Percentiles rank a stretch among this genome's conserved stretches.
phyloP scores from a whole-genome alignment of 2,888 invertebrate species.

The Caenorhabditis parvicauda region DNA sequence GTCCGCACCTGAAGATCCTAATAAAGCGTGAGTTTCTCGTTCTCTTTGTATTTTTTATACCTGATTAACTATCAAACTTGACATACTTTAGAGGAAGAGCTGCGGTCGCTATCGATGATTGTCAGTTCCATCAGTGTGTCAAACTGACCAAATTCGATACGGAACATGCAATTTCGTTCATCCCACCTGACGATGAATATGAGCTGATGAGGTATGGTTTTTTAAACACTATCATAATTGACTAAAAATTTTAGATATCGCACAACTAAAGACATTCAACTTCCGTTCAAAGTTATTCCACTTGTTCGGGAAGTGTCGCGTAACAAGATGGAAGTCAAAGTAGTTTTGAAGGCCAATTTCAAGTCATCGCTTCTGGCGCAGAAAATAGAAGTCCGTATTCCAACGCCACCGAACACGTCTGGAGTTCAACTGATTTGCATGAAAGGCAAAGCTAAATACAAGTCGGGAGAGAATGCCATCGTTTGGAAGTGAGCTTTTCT shows the following conservation, averaged over 20 bases:
- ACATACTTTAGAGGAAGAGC: conserved; percentile 73
- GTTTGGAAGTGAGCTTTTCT: conserved; percentile 79
- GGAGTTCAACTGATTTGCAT: conserved; percentile 97
- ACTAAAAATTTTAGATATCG: conserved; percentile 75
- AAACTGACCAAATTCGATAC: conserved; percentile 99
- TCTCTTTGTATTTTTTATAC: neutral
- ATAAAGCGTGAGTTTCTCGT: conserved; percentile 67
- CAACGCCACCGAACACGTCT: conserved; percentile 95
- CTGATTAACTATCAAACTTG: too few relatives aligned
- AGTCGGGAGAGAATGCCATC: conserved; percentile 98
- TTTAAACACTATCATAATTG: conserved; percentile 3
- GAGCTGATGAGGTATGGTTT: conserved; percentile 94
- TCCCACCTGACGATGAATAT: conserved; percentile 99
- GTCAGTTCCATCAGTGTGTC: conserved; percentile 99
- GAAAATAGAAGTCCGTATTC: conserved; percentile 96
- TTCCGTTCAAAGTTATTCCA: conserved; percentile 98
- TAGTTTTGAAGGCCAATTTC: conserved; percentile 94
- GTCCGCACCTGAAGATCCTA: conserved; percentile 73
- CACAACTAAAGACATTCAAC: conserved; percentile 97
- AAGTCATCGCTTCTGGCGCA: conserved; percentile 95
- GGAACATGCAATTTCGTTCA: conserved; percentile 99
- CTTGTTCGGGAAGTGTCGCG: conserved; percentile 95
- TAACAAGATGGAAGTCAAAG: conserved; percentile 98
- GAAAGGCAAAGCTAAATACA: conserved; percentile 97
- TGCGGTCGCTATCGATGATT: conserved; percentile 99